Percentiles rank a stretch among this genome's conserved stretches.
phyloP scores from a whole-genome alignment of 1,140 invertebrate genomes.

The Pseudobourletiella spinata region DNA sequence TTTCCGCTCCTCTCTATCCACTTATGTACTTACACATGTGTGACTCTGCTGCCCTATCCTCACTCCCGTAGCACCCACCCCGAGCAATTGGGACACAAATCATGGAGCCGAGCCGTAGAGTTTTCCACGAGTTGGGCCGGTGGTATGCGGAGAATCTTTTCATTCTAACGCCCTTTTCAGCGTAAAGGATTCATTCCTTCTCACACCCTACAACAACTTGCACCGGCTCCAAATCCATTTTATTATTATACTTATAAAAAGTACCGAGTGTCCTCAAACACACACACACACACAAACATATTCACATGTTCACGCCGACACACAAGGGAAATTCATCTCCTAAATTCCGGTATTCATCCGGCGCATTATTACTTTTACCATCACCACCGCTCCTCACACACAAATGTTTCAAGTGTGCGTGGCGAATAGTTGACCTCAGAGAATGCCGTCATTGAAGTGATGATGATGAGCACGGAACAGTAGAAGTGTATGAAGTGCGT shows the following conservation, averaged over 20 bases:
- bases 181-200: background rate
- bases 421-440: conserved; percentile 9
- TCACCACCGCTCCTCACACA: too few species aligned
- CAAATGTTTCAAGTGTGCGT: conserved; percentile 2
- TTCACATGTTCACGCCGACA: too few species aligned
- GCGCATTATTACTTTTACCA: too few species aligned
- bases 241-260: too few species aligned
- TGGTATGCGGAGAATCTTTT: conserved; percentile 13
- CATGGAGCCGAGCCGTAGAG: background rate
- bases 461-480: too few species aligned
- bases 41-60: too few species aligned
- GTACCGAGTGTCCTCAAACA: too few species aligned
- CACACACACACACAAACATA: too few species aligned
- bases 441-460: background rate
- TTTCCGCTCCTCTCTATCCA: background rate
- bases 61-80: too few species aligned
- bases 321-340: too few species aligned
- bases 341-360: too few species aligned
- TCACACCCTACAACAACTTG: background rate
- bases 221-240: background rate
- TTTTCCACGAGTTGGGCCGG: background rate
- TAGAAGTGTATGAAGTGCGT: too few species aligned
- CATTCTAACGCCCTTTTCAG: conserved; percentile 11
- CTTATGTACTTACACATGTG: background rate
- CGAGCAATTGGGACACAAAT: background rate